These are phyloP conservation scores for Azorinus chamasolen DNA, from an alignment of 2,888 invertebrate genomes.

Conservation along the genomic window DNA sequence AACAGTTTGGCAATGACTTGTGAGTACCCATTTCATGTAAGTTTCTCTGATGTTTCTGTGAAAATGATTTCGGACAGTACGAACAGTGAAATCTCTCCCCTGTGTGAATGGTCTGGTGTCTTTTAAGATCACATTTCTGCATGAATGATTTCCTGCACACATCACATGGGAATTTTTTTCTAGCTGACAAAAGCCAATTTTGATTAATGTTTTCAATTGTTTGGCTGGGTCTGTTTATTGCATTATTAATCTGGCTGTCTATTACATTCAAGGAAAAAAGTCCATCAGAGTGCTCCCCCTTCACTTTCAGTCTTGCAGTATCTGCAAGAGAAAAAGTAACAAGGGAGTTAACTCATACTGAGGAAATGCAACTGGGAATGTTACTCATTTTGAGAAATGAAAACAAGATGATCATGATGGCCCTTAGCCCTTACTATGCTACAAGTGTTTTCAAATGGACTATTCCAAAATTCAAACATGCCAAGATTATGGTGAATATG, in stretches of 20 bases:
- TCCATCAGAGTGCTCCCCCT: background rate
- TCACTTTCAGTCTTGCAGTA: slow-evolving; percentile 6
- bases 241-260: too few relatives aligned
- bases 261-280: background rate
- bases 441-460: too few relatives aligned
- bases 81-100: slow-evolving; percentile 6
- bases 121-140: slow-evolving; percentile 1
- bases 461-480: too few relatives aligned
- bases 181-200: background rate
- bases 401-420: too few relatives aligned
- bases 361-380: too few relatives aligned
- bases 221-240: too few relatives aligned
- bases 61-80: background rate
- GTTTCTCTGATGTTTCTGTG: slow-evolving; percentile 9
- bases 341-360: background rate
- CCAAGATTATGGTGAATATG: too few relatives aligned
- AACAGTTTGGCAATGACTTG: background rate
- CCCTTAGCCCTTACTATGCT: too few relatives aligned
- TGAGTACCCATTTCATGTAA: slow-evolving; percentile 1
- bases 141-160: slow-evolving; percentile 1
- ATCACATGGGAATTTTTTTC: slow-evolving; percentile 2
- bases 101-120: background rate
- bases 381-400: too few relatives aligned
- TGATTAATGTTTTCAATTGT: too few relatives aligned
- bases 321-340: slow-evolving; percentile 9